phyloP scores from a whole-genome alignment of 2,113 vertebrate species.

The Lipotes vexillifer region DNA sequence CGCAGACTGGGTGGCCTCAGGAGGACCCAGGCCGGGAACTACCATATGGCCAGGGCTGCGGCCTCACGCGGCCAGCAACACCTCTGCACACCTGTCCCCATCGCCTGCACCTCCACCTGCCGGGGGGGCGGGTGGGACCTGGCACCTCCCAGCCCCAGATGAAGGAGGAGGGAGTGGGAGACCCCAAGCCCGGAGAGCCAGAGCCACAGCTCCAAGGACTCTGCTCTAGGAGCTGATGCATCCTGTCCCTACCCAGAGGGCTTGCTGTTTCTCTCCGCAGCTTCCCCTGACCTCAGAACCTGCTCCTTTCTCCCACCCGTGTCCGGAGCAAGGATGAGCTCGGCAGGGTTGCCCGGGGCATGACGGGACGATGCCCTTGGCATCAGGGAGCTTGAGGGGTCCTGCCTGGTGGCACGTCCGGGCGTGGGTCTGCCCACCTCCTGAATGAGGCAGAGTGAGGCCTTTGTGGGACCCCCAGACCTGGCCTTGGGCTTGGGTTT shows the following conservation, averaged over 20 bases:
- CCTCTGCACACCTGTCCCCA: neutral
- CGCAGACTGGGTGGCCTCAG: neutral
- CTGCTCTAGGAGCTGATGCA: rapidly evolving
- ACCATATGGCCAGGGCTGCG: neutral
- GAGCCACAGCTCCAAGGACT: too few species aligned
- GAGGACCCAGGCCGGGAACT: neutral
- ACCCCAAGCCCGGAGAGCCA: rapidly evolving
- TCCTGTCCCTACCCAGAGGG: rapidly evolving
- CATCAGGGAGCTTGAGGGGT: neutral
- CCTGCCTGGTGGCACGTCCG: neutral
- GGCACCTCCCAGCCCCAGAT: too few species aligned
- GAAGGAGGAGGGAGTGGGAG: neutral
- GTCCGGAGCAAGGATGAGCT: neutral
- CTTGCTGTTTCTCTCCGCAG: neutral
- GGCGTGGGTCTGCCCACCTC: neutral
- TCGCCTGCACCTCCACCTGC: rapidly evolving
- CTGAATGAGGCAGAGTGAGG: neutral
- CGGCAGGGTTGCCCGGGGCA: neutral
- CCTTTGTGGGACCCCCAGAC: too few species aligned
- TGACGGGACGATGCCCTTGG: rapidly evolving
- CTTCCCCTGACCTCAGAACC: neutral
- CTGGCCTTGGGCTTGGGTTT: neutral
- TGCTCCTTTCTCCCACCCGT: rapidly evolving
- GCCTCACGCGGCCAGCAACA: neutral
- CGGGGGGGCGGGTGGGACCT: neutral